Evolutionary conservation across 2,888 invertebrate genomes (phyloP).

Genomic region (Cephus rjabovi): DNA sequence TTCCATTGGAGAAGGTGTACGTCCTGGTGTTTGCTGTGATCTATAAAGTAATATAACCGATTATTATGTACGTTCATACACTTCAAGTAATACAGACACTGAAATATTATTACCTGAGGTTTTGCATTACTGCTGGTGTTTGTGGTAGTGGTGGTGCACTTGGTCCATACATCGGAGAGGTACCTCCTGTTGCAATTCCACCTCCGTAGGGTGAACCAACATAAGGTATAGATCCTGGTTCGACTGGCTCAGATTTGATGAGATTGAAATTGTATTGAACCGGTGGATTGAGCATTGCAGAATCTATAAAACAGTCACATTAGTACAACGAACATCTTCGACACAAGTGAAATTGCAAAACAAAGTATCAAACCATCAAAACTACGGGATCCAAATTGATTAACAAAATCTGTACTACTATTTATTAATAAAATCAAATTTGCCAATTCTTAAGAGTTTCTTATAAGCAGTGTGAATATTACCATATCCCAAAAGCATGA

Average conservation of each 20-base stretch:
- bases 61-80: background rate
- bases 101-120: conserved; percentile 35
- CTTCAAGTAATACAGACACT: background rate
- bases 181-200: conserved; percentile 27
- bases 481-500: background rate
- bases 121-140: conserved; percentile 30
- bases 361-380: background rate
- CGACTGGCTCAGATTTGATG: conserved; percentile 52
- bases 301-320: conserved; percentile 33
- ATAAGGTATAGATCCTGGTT: conserved; percentile 28
- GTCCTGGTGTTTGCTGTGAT: conserved; percentile 33
- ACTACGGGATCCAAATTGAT: background rate
- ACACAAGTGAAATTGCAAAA: background rate
- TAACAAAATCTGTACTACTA: background rate
- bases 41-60: background rate
- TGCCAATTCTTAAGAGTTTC: background rate
- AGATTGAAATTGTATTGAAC: conserved; percentile 48
- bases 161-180: conserved; percentile 38
- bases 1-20: conserved; percentile 52
- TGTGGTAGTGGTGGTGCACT: conserved; percentile 32
- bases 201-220: conserved; percentile 33
- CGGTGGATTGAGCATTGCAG: conserved; percentile 36
- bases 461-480: background rate
- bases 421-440: background rate
- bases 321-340: background rate